A percentile compares a stretch with the other conserved stretches of the same genome.
Evolutionary conservation across 1,140 invertebrate species (phyloP).

Genomic region (Pseudomyrmex dendroicus): DNA sequence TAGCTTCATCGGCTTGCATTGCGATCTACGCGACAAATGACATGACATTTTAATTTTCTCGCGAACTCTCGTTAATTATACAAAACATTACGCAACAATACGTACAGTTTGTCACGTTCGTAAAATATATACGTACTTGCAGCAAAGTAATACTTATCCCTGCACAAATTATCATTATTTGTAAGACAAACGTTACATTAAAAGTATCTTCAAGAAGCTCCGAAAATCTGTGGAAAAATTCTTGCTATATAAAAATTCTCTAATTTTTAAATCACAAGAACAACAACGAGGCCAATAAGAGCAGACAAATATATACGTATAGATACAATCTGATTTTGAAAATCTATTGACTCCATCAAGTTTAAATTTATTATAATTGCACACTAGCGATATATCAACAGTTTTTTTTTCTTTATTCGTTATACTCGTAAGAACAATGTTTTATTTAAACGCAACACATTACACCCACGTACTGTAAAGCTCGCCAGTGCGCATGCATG

Average conservation of each 20-base stretch:
- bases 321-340: no score
- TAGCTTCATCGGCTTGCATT: not conserved
- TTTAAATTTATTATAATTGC: no score
- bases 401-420: not conserved
- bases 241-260: no score
- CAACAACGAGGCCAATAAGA: no score
- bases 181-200: not conserved
- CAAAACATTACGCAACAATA: not conserved
- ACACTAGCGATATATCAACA: not conserved
- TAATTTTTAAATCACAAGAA: no score
- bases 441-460: not conserved
- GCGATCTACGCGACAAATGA: slow-evolving; percentile 1
- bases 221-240: not conserved
- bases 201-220: slow-evolving; percentile 15
- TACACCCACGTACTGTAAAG: slow-evolving; percentile 26
- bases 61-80: not conserved
- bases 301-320: no score
- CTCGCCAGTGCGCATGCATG: not conserved
- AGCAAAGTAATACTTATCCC: not conserved
- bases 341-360: no score
- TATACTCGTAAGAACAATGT: no score
- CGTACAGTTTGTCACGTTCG: not conserved
- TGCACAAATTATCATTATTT: not conserved
- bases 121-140: not conserved
- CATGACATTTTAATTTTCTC: not conserved